Percentiles rank a stretch among this genome's conserved stretches.
Evolutionary conservation across 1,140 invertebrate species (phyloP).

Genomic region (Hyles euphorbiae): DNA sequence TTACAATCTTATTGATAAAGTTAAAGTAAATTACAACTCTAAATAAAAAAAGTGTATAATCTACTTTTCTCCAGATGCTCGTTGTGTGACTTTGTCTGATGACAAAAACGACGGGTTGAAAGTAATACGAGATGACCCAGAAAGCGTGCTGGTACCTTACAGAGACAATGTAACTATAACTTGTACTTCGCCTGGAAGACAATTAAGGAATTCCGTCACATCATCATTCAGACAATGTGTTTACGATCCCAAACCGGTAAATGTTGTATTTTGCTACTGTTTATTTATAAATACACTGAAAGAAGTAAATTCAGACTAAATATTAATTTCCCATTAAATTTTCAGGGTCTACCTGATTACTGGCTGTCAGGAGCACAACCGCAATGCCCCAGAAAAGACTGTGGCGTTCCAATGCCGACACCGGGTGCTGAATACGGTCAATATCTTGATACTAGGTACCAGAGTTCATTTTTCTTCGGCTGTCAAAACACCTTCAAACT

Average conservation of each 20-base stretch:
- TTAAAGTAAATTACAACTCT: neutral
- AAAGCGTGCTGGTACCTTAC: slow-evolving; percentile 90
- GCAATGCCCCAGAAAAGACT: slow-evolving; percentile 90
- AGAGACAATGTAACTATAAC: slow-evolving; percentile 92
- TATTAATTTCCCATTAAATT: slow-evolving; percentile 14
- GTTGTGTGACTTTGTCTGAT: slow-evolving; percentile 92
- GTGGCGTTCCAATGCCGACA: slow-evolving; percentile 89
- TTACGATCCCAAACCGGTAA: slow-evolving; percentile 92
- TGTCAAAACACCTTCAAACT: slow-evolving; percentile 97
- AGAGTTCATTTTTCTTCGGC: slow-evolving; percentile 96
- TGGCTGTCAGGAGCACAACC: slow-evolving; percentile 93
- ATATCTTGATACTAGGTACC: slow-evolving; percentile 90
- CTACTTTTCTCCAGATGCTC: slow-evolving; percentile 81
- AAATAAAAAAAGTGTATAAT: slow-evolving; percentile 1
- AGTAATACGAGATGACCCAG: slow-evolving; percentile 84
- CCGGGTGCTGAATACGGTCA: slow-evolving; percentile 95
- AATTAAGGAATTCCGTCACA: slow-evolving; percentile 86
- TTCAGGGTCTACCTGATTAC: slow-evolving; percentile 89
- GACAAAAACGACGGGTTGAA: slow-evolving; percentile 90
- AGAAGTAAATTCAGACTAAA: neutral
- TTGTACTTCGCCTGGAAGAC: slow-evolving; percentile 86
- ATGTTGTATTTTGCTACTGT: slow-evolving; percentile 24
- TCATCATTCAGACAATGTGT: slow-evolving; percentile 94
- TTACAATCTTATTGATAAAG: neutral
- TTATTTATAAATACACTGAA: neutral